phyloP scores from a whole-genome alignment of 1,140 invertebrate species.

The Papilio glaucus region DNA sequence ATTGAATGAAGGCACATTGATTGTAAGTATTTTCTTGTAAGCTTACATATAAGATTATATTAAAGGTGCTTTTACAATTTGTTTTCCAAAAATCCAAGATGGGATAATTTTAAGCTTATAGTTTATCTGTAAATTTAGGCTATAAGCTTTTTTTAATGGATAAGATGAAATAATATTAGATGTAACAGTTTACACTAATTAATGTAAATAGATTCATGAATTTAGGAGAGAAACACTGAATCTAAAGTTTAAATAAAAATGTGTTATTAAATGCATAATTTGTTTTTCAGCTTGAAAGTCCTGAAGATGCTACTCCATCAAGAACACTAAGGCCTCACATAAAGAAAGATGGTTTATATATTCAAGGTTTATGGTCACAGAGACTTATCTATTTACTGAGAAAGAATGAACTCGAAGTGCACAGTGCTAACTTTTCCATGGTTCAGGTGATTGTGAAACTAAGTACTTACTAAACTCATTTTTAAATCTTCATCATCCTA shows the following conservation, averaged over 20 bases:
- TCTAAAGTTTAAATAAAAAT: neutral
- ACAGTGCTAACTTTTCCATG: slow-evolving; percentile 68
- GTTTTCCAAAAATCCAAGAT: too few relatives aligned
- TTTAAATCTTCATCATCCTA: slow-evolving; percentile 29
- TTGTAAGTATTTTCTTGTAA: slow-evolving; percentile 59
- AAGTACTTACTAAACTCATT: neutral
- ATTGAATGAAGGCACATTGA: slow-evolving; percentile 73
- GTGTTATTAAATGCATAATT: slow-evolving; percentile 7
- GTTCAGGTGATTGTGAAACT: slow-evolving; percentile 58
- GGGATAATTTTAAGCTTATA: too few relatives aligned
- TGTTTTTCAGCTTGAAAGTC: slow-evolving; percentile 70
- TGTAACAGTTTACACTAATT: too few relatives aligned
- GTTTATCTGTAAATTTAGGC: too few relatives aligned
- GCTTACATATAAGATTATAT: neutral
- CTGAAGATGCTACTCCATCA: slow-evolving; percentile 68
- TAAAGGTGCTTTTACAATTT: neutral
- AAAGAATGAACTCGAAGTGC: slow-evolving; percentile 73
- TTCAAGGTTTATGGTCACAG: slow-evolving; percentile 72
- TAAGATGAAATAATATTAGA: too few relatives aligned
- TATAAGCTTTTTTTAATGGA: too few relatives aligned
- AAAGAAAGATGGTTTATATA: slow-evolving; percentile 69
- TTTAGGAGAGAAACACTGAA: too few relatives aligned
- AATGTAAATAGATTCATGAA: neutral
- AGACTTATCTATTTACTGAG: slow-evolving; percentile 67
- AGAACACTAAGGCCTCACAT: slow-evolving; percentile 67